Percentiles rank a stretch among this genome's conserved stretches.
These are phyloP conservation scores for Palythoa heliodiscus DNA, from an alignment of 92 coral and sea anemone genomes.

Conservation along the genomic window DNA sequence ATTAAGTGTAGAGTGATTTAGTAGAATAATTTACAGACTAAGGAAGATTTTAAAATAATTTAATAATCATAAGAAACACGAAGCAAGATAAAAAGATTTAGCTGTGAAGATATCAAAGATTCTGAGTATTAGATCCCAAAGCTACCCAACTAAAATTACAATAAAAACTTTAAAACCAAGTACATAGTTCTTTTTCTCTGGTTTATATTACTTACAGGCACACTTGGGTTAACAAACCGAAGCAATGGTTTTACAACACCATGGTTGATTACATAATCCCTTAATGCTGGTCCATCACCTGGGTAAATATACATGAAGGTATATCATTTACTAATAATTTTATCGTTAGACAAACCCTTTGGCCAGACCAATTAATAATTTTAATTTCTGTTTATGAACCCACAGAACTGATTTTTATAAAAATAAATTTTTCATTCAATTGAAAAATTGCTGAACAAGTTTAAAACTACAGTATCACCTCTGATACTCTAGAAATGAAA, in stretches of 20 bases:
- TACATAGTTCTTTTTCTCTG: neutral
- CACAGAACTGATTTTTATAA: too few relatives aligned
- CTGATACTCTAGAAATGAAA: too few relatives aligned
- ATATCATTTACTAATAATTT: neutral
- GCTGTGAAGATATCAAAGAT: neutral
- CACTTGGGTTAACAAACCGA: constrained; percentile 95
- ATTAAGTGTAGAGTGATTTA: neutral
- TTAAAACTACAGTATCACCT: too few relatives aligned
- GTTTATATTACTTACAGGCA: constrained; percentile 78
- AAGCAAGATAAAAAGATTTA: neutral
- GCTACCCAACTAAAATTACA: too few relatives aligned
- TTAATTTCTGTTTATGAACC: too few relatives aligned
- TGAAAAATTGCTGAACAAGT: too few relatives aligned
- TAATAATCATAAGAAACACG: too few relatives aligned
- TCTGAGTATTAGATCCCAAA: too few relatives aligned
- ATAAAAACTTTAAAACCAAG: neutral
- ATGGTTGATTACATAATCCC: constrained; percentile 94
- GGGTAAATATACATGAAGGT: neutral
- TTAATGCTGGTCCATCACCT: constrained; percentile 97
- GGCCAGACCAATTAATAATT: too few relatives aligned
- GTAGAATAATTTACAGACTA: neutral
- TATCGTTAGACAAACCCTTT: too few relatives aligned
- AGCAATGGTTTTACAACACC: constrained; percentile 94
- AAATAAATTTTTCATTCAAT: too few relatives aligned
- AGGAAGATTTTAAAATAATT: too few relatives aligned